Base-by-base conservation (phyloP, 2,888 invertebrate genomes). In the Lithophane semibrunnea region DNA sequence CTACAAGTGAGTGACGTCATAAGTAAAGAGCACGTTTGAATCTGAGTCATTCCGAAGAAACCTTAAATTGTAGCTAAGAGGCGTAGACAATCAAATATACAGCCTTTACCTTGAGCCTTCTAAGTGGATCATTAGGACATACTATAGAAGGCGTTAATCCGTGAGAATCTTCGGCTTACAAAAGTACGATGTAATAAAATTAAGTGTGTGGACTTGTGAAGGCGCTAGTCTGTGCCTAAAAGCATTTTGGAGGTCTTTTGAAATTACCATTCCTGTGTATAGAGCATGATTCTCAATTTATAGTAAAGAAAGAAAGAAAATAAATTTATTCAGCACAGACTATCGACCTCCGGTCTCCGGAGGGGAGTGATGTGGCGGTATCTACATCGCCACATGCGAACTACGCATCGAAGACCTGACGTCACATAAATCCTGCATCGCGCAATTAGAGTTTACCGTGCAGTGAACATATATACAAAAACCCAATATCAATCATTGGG, bases 71-170 rank as follows among this genome's bases (percentile, higher is more conserved):
- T 61, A 29, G 12, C 13, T 56, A 47, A 44, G 49, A 74, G 24
- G 56, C 42, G 47, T 24, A 29, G 21, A 29, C 61, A 71, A 71
- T 76, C 64, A 82, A 82, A 67, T 13, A 77, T 49, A 65, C 66
- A 71, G 70, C 56, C 75, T 85, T 63, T 56, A 73, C 85, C 82
- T 85, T 82, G 73, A 68, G 60, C 37, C 56, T 66, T 64, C 18
- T 47, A 56, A 75, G 60, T 77, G 75, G 85, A 75, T 75, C 82
- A 85, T 76, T 74, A 74, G 65, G 73, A 42, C 47, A 66, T 68
- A 77, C 5, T 52, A 78, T 74, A 61, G 60, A 61, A 77, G 52
- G 77, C 64, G 71, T 80, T 61, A 61, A 71, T 77, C 63, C 56
- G 73, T 80, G 71, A 68, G 56, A 84, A 68, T 18, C 3, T 9